Evolutionary conservation across 30 jellyfish, hydroid and myxozoan genomes (phyloP), one percentile per base, ranked within the genome.

Genomic region (Aurelia sp.): DNA sequence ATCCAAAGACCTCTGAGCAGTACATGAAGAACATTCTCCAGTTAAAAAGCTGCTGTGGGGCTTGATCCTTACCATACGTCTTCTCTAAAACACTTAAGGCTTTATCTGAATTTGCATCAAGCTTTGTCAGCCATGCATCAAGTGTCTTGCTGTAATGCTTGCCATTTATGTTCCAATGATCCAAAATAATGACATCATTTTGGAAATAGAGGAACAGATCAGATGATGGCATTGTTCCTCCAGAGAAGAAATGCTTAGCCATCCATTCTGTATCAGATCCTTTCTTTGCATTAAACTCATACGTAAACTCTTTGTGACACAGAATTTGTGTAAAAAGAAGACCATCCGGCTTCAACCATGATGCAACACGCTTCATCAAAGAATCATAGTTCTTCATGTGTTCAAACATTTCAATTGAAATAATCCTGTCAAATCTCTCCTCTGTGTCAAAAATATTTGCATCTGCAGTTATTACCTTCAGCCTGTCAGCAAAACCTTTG

Each of bases 401-500:
- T 89, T 91, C 97, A 91, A 91, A 91, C 97, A 91, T 91, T 86
- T 91, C 97, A 70, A 91, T 85, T 1, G 97, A 91, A 52, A 91
- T 91, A 0, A 91, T 74, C n/a, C 97, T 76, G 52, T 91, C 97
- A 85, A 76, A 91, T 63, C 81, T 75, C 51, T 84, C 93, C 17
- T 77, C 66, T 11, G 97, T 78, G 65, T 82, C 86, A 63, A 84
- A 84, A 19, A 19, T 65, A 85, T 91, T 91, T 13, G 96, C 97
- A 85, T 91, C 97, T 30, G 97, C 97, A 31, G 97, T 91, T 16
- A 84, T 73, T 66, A 94, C 86, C 15, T 52, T 79, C 52, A 91
- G 33, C 30, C 96, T 72, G 50, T 65, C 79, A 19, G 50, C 82
- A 50, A 66, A 84, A 30, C 96, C 96, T 71, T 58, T 84, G 59